A percentile compares a stretch with the other conserved stretches of the same genome.
phyloP scores from a whole-genome alignment of 92 coral and sea anemone genomes.

The Scolanthus callimorphus region DNA sequence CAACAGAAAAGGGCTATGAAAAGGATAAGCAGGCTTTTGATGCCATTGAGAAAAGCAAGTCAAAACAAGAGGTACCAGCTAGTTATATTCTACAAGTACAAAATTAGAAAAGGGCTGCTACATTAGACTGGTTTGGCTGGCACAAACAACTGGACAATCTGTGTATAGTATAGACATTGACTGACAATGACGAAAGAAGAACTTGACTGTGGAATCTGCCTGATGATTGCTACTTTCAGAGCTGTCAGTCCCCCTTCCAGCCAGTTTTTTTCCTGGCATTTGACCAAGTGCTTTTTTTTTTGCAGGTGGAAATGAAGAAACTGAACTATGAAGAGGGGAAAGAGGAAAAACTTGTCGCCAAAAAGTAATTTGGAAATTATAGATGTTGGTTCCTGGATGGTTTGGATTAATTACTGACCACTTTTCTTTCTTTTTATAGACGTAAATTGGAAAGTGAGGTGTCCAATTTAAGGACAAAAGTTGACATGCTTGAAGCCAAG shows the following conservation, averaged over 20 bases:
- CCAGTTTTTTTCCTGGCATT: no score
- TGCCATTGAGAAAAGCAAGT: slow-evolving; percentile 66
- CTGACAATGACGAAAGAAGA: no score
- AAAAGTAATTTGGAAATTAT: slow-evolving; percentile 67
- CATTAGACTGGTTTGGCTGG: no score
- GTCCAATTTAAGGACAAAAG: slow-evolving; percentile 63
- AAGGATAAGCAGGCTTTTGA: slow-evolving; percentile 87
- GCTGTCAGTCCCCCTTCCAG: no score
- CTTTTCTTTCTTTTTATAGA: slow-evolving; percentile 21
- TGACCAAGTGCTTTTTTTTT: no score
- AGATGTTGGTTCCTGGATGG: no score
- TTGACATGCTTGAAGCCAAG: slow-evolving; percentile 94
- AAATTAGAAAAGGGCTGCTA: no score
- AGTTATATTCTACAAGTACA: no score
- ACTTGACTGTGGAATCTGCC: no score
- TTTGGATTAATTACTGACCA: not conserved
- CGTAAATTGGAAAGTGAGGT: slow-evolving; percentile 80
- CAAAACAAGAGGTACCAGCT: slow-evolving; percentile 74
- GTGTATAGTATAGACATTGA: no score
- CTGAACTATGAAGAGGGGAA: slow-evolving; percentile 83
- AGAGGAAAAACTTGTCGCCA: slow-evolving; percentile 71
- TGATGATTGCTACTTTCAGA: no score
- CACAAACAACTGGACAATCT: no score
- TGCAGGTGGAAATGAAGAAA: slow-evolving; percentile 83
- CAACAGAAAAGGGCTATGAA: slow-evolving; percentile 90